A percentile compares a stretch with the other conserved stretches of the same genome.
Conservation (phyloP, 2,113 vertebrate species). For the Parus major region DNA sequence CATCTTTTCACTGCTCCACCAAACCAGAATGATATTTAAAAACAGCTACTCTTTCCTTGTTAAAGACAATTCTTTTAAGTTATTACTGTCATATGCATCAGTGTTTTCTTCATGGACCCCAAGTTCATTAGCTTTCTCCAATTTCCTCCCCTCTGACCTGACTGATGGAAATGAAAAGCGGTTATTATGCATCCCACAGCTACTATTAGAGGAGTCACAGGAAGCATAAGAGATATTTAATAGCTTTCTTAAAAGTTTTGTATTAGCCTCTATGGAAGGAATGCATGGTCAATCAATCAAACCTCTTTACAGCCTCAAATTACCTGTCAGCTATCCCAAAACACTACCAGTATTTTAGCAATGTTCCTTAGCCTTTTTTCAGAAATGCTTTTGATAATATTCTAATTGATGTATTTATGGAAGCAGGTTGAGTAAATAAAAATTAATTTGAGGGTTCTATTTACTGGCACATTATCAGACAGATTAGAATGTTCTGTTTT, state of each 20-base stretch:
- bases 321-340: background rate
- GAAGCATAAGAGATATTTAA: background rate
- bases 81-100: background rate
- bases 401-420: conserved; percentile 18
- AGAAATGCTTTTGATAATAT: background rate
- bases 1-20: background rate
- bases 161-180: background rate
- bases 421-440: background rate
- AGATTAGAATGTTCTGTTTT: background rate
- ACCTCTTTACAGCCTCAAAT: background rate
- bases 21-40: background rate
- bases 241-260: background rate
- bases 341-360: background rate
- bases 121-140: background rate
- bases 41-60: background rate
- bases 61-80: background rate
- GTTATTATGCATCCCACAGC: background rate
- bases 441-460: background rate
- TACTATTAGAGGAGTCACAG: background rate
- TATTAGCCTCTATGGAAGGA: background rate
- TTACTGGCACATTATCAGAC: conserved; percentile 25
- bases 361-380: background rate
- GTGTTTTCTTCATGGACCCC: background rate
- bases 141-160: background rate
- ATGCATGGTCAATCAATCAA: conserved; percentile 31